Percentiles rank a stretch among this genome's conserved stretches.
These are phyloP conservation scores for Alligator sinensis DNA, from an alignment of 2,113 vertebrate species.

Conservation along the genomic window DNA sequence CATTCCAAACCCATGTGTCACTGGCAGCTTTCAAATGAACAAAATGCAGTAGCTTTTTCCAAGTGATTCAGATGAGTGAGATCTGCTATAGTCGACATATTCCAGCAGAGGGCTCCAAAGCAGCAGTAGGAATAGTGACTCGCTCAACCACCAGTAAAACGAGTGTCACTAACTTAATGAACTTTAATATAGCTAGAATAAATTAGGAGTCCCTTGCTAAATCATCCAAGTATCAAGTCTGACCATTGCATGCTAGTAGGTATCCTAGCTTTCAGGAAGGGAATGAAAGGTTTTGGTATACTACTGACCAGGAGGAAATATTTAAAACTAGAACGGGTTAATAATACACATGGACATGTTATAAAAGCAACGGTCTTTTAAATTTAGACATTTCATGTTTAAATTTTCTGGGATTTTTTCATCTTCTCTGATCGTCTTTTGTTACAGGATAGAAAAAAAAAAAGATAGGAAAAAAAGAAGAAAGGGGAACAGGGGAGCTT, in stretches of 20 bases:
- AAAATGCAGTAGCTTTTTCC: background rate
- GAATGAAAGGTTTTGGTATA: background rate
- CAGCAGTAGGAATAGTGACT: background rate
- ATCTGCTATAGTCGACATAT: accelerated
- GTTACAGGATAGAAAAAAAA: no score
- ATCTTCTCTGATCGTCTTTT: no score
- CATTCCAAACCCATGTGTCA: background rate
- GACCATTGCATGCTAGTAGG: background rate
- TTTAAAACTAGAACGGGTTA: background rate
- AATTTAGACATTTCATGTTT: background rate
- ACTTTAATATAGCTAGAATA: background rate
- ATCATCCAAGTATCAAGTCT: accelerated
- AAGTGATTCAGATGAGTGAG: background rate
- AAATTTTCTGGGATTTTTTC: background rate
- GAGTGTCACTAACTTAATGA: accelerated
- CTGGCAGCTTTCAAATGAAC: background rate
- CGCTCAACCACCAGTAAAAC: background rate
- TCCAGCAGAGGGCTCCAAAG: constrained; percentile 67
- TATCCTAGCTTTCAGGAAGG: background rate
- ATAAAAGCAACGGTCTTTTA: background rate
- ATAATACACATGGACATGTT: background rate
- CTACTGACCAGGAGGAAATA: background rate
- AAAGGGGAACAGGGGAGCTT: background rate
- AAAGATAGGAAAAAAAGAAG: no score
- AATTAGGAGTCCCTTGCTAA: background rate